Evolutionary conservation across 2,113 vertebrate genomes (phyloP).

Genomic region (Galeopterus variegatus): DNA sequence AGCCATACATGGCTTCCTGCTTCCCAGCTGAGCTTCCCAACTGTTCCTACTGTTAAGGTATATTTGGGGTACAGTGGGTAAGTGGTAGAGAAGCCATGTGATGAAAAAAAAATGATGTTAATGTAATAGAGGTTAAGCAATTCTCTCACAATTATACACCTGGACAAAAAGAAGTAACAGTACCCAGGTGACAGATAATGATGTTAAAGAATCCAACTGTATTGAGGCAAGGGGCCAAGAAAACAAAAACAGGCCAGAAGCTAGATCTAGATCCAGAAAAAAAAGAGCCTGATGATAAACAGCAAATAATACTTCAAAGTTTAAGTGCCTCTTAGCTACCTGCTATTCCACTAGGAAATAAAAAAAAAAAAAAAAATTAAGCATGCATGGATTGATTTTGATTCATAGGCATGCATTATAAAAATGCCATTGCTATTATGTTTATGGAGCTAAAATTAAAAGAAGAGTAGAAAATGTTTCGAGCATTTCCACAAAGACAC

Average conservation of each 20-base stretch:
- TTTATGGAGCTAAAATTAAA: not conserved
- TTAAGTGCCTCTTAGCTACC: not conserved
- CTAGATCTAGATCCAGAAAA: not conserved
- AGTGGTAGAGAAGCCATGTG: not conserved
- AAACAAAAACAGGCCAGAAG: not conserved
- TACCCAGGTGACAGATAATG: not conserved
- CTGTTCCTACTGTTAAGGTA: not conserved
- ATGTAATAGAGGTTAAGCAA: not conserved
- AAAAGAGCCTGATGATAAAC: not conserved
- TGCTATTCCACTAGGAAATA: not conserved
- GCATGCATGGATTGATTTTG: not conserved
- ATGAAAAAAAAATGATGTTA: not conserved
- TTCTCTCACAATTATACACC: not conserved
- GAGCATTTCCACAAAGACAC: not conserved
- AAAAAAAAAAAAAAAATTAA: not conserved
- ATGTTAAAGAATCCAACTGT: not conserved
- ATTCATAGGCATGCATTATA: not conserved
- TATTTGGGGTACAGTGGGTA: not conserved
- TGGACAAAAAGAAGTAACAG: not conserved
- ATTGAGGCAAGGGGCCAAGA: not conserved
- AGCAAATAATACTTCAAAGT: not conserved
- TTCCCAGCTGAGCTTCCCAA: conserved; percentile 7
- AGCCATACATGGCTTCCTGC: not conserved
- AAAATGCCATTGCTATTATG: not conserved
- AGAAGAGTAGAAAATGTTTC: not conserved